Evolutionary conservation across 2,888 invertebrate genomes (phyloP).

Genomic region (Dorcus hopei): DNA sequence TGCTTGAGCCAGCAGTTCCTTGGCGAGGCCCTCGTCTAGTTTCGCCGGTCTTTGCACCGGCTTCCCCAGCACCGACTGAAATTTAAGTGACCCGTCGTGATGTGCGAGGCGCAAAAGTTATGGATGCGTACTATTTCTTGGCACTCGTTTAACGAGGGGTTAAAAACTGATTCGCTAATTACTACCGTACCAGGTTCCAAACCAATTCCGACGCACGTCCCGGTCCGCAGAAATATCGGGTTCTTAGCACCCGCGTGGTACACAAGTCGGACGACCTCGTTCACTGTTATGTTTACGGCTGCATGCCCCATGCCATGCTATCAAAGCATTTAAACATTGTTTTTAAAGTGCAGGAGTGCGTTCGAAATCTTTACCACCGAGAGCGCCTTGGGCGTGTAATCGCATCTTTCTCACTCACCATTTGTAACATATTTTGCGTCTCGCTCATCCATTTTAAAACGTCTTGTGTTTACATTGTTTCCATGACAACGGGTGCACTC

Average conservation of each 20-base stretch:
- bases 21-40: conserved; percentile 56
- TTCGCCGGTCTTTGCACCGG: conserved; percentile 52
- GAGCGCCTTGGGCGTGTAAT: too few species aligned
- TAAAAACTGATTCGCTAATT: conserved; percentile 88
- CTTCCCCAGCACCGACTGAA: conserved; percentile 44
- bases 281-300: conserved; percentile 90
- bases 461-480: too few species aligned
- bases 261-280: conserved; percentile 96
- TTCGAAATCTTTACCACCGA: too few species aligned
- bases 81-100: not conserved
- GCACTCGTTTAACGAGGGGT: conserved; percentile 77
- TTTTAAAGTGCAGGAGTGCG: too few species aligned
- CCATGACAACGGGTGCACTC: too few species aligned
- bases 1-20: conserved; percentile 50
- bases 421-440: too few species aligned
- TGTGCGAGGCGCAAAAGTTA: not conserved
- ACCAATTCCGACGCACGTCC: conserved; percentile 92
- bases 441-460: too few species aligned
- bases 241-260: conserved; percentile 85
- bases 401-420: too few species aligned
- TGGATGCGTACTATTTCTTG: conserved; percentile 61
- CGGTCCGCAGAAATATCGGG: conserved; percentile 89
- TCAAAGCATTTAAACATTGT: too few species aligned
- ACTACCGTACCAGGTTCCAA: conserved; percentile 91
- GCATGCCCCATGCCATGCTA: conserved; percentile 99